phyloP scores from a whole-genome alignment of 2,888 invertebrate genomes.

The Aporophyla nigra region DNA sequence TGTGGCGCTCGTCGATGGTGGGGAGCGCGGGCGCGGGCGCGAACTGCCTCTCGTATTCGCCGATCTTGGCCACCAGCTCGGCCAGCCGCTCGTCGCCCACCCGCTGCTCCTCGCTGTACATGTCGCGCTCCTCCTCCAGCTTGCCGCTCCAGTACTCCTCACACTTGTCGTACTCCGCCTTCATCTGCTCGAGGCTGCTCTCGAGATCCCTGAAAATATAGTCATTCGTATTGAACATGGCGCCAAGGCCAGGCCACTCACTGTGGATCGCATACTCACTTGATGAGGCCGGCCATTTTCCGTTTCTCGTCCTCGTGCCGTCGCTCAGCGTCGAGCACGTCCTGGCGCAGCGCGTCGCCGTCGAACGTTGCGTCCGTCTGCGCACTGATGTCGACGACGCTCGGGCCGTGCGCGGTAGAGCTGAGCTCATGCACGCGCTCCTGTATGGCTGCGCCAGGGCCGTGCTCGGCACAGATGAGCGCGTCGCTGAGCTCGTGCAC shows the following conservation, averaged over 20 bases:
- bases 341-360: constrained; percentile 23
- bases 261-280: constrained; percentile 70
- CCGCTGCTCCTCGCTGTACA: constrained; percentile 94
- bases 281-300: constrained; percentile 76
- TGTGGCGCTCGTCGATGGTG: constrained; percentile 93
- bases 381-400: constrained; percentile 1
- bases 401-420: constrained; percentile 57
- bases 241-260: neutral
- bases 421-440: constrained; percentile 55
- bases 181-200: constrained; percentile 93
- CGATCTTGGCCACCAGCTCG: constrained; percentile 93
- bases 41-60: constrained; percentile 95
- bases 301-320: constrained; percentile 78
- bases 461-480: constrained; percentile 59
- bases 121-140: constrained; percentile 94
- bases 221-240: neutral
- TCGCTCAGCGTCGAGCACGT: constrained; percentile 30
- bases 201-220: constrained; percentile 93
- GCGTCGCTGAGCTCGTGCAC: constrained; percentile 58
- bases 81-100: constrained; percentile 94
- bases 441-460: constrained; percentile 20
- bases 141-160: constrained; percentile 97
- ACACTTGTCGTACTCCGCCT: constrained; percentile 95
- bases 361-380: constrained; percentile 13
- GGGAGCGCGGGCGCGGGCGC: constrained; percentile 88